A percentile compares a stretch with the other conserved stretches of the same genome.
Conservation (phyloP, 2,113 vertebrate genomes). For the Muntiacus muntjak region DNA sequence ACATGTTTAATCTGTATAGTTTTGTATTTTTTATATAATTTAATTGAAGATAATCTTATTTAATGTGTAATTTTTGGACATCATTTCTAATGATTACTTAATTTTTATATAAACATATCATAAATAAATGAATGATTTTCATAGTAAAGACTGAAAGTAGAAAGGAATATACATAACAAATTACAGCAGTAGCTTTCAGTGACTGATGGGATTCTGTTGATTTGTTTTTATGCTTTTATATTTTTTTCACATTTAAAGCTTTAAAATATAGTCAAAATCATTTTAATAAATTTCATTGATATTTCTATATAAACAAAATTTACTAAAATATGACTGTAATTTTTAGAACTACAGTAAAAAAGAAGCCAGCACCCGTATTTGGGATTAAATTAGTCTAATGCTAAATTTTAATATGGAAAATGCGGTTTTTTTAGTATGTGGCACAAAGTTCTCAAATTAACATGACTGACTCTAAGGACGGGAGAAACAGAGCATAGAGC, state of each 20-base stretch:
- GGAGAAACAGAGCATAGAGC: constrained; percentile 76
- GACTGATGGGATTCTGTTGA: neutral
- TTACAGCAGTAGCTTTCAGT: neutral
- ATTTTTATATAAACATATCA: too few species aligned
- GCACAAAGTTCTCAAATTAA: constrained; percentile 70
- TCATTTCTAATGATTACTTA: too few species aligned
- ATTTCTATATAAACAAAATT: neutral
- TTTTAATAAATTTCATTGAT: neutral
- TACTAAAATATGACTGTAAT: too few species aligned
- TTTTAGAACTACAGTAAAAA: neutral
- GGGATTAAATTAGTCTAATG: constrained; percentile 40
- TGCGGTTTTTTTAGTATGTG: neutral
- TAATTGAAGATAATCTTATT: too few species aligned
- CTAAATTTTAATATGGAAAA: constrained; percentile 46
- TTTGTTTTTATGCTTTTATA: neutral
- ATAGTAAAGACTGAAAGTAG: neutral
- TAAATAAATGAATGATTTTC: too few species aligned
- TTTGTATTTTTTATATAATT: too few species aligned
- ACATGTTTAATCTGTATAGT: too few species aligned
- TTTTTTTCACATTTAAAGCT: neutral
- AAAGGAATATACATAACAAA: neutral
- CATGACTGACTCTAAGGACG: constrained; percentile 60
- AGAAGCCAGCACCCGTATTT: neutral
- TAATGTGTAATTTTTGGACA: too few species aligned
- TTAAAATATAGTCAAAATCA: neutral